These are phyloP conservation scores for Dendroctonus valens DNA, from an alignment of 1,140 invertebrate genomes.

Conservation along the genomic window DNA sequence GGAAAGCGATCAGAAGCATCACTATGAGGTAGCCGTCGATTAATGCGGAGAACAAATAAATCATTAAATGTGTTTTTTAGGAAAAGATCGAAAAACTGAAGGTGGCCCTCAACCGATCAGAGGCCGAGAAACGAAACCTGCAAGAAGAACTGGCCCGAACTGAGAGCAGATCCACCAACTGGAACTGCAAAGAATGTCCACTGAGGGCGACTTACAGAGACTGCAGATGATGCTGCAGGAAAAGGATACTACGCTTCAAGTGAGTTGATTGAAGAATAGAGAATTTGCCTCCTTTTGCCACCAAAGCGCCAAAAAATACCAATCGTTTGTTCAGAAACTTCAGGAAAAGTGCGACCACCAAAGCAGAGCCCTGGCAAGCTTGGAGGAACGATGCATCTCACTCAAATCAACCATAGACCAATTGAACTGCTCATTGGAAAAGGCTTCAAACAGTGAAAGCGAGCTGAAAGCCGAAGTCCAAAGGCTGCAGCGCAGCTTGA, in stretches of 20 bases:
- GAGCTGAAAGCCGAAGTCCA: constrained; percentile 74
- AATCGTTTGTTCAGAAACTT: constrained; percentile 60
- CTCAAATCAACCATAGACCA: constrained; percentile 85
- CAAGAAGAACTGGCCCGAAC: constrained; percentile 73
- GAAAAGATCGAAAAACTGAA: constrained; percentile 72
- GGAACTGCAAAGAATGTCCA: constrained; percentile 77
- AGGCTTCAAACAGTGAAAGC: constrained; percentile 72
- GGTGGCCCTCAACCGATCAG: constrained; percentile 64
- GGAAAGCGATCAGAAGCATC: constrained; percentile 72
- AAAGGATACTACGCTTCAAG: constrained; percentile 72
- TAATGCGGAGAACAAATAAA: no score
- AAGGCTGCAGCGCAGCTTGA: constrained; percentile 62
- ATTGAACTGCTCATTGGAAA: constrained; percentile 77
- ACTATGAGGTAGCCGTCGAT: constrained; percentile 64
- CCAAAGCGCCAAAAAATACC: not conserved
- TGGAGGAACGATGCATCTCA: constrained; percentile 82
- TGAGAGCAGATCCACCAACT: constrained; percentile 77
- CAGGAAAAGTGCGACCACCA: constrained; percentile 80
- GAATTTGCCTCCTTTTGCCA: no score
- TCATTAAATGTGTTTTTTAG: no score
- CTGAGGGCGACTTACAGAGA: constrained; percentile 85
- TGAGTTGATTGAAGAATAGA: constrained; percentile 40
- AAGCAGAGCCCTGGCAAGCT: constrained; percentile 68
- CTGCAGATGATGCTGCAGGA: constrained; percentile 83
- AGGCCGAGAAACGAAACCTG: constrained; percentile 76